phyloP scores from a whole-genome alignment of 2,113 vertebrate genomes.

The Caretta caretta region DNA sequence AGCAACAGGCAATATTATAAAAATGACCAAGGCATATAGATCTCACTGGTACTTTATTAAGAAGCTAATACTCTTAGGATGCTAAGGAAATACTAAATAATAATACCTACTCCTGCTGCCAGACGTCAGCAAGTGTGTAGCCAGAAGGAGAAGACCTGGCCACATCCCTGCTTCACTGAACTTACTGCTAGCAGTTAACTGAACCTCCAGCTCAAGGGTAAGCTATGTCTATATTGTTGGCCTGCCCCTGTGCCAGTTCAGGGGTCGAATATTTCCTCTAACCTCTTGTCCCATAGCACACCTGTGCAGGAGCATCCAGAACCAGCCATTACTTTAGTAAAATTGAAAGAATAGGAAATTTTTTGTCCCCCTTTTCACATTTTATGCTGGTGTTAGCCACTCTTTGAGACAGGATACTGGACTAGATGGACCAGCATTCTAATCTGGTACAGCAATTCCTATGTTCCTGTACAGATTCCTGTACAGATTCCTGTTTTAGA shows the following conservation, averaged over 20 bases:
- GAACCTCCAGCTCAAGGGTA: background rate
- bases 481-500: background rate
- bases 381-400: background rate
- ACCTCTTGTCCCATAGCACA: background rate
- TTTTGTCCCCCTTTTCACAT: background rate
- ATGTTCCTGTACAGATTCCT: background rate
- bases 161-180: background rate
- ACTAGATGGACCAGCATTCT: background rate
- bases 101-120: background rate
- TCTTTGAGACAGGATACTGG: background rate
- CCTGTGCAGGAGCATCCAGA: background rate
- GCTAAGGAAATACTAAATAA: background rate
- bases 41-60: background rate
- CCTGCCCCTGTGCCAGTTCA: background rate
- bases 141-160: background rate
- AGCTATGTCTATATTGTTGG: background rate
- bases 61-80: background rate
- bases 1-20: background rate
- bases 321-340: background rate
- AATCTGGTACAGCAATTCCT: too few relatives aligned
- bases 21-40: background rate
- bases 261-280: background rate
- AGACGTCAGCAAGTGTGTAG: fast-evolving
- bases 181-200: background rate
- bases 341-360: background rate